Conservation (phyloP, 1,140 invertebrate genomes). For the Saxidomus purpurata region DNA sequence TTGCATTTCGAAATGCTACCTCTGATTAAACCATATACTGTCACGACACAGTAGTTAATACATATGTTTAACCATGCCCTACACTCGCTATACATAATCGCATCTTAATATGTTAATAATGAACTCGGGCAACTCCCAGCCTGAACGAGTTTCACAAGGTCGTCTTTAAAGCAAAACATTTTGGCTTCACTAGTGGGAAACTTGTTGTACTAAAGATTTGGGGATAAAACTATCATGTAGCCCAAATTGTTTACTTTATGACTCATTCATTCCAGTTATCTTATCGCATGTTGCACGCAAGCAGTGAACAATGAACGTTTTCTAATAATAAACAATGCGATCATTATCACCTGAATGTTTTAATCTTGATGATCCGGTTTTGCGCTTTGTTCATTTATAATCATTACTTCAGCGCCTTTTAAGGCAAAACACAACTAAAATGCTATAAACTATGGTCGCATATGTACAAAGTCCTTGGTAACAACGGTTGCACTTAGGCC, state of each 20-base stretch:
- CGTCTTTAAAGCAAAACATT: background rate
- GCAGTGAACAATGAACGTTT: slow-evolving; percentile 2
- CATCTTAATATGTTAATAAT: background rate
- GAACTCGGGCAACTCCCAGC: background rate
- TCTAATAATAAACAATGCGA: slow-evolving; percentile 28
- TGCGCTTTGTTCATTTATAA: background rate
- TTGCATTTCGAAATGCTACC: background rate
- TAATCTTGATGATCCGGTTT: background rate
- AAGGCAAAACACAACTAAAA: background rate
- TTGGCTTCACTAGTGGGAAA: background rate
- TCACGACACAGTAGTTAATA: background rate
- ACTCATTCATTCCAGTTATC: background rate
- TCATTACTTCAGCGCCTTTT: background rate
- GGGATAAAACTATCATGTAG: background rate
- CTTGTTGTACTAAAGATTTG: background rate
- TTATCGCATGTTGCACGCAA: background rate
- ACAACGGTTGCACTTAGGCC: background rate
- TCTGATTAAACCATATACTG: background rate
- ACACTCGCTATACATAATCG: background rate
- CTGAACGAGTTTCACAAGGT: background rate
- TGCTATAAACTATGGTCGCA: background rate
- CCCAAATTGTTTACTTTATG: background rate
- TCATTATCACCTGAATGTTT: slow-evolving; percentile 16
- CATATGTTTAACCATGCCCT: slow-evolving; percentile 2
- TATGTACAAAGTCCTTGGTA: background rate